Evolutionary conservation across 1,140 invertebrate species (phyloP).

Genomic region (Anastrepha obliqua): DNA sequence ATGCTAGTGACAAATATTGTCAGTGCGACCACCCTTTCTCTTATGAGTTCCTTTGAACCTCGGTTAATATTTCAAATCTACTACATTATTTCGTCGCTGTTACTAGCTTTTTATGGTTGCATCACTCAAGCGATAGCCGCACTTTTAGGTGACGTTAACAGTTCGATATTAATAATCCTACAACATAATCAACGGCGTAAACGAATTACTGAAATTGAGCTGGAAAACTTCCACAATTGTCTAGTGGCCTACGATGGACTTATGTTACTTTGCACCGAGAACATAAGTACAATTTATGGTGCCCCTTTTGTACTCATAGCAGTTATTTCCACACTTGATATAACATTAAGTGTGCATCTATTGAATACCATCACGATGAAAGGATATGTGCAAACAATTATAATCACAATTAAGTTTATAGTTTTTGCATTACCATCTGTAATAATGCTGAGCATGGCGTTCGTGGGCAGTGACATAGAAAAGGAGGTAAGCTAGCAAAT

Average conservation of each 20-base stretch:
- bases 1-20: neutral
- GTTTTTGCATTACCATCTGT: slow-evolving; percentile 38
- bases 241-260: slow-evolving; percentile 65
- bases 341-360: slow-evolving; percentile 61
- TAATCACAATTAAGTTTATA: too few species aligned
- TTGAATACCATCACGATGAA: neutral
- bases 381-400: neutral
- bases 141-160: neutral
- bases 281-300: slow-evolving; percentile 67
- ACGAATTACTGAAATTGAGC: neutral
- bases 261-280: slow-evolving; percentile 62
- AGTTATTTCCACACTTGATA: slow-evolving; percentile 64
- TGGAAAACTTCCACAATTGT: slow-evolving; percentile 54
- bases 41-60: neutral
- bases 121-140: neutral
- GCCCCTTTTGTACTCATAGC: slow-evolving; percentile 62
- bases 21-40: neutral
- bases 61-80: slow-evolving; percentile 4
- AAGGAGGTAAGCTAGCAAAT: slow-evolving; percentile 31
- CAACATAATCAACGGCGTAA: too few species aligned
- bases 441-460: slow-evolving; percentile 8
- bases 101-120: slow-evolving; percentile 28
- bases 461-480: slow-evolving; percentile 20
- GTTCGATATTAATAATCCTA: neutral
- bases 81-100: neutral